Conservation (phyloP, 2,797 vertebrate species). For the Galagoides demidoff region DNA sequence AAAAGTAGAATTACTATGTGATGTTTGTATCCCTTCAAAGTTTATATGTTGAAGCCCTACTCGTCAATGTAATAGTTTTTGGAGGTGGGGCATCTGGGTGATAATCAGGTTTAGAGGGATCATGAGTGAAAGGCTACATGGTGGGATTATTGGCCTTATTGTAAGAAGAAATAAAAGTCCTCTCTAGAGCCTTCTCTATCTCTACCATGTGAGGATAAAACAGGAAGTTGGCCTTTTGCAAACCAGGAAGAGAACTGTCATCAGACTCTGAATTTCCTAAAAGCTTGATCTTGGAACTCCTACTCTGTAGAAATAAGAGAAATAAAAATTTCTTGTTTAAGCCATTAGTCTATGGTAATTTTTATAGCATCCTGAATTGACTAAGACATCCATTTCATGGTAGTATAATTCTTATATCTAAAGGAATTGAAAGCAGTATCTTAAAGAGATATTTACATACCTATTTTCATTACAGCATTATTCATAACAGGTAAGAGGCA, state of each 20-base stretch:
- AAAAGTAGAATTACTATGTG: background rate
- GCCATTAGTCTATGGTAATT: background rate
- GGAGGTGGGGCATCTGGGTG: background rate
- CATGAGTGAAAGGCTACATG: background rate
- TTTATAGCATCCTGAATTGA: background rate
- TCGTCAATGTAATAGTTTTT: background rate
- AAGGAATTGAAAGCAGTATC: background rate
- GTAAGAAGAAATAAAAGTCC: background rate
- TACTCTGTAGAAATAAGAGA: background rate
- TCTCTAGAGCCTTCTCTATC: background rate
- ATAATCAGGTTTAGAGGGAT: background rate
- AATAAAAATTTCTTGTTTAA: background rate
- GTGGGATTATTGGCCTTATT: background rate
- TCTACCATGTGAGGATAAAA: background rate
- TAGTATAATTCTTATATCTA: background rate
- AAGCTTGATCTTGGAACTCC: background rate
- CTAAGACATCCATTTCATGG: background rate
- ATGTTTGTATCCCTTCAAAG: background rate
- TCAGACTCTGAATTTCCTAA: background rate
- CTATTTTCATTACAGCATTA: background rate
- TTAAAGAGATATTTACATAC: background rate
- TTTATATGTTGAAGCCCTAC: background rate
- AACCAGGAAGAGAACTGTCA: background rate
- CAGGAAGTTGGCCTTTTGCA: background rate
- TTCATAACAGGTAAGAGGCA: background rate